phyloP scores from a whole-genome alignment of 1,140 invertebrate species.

The Sogatella furcifera region DNA sequence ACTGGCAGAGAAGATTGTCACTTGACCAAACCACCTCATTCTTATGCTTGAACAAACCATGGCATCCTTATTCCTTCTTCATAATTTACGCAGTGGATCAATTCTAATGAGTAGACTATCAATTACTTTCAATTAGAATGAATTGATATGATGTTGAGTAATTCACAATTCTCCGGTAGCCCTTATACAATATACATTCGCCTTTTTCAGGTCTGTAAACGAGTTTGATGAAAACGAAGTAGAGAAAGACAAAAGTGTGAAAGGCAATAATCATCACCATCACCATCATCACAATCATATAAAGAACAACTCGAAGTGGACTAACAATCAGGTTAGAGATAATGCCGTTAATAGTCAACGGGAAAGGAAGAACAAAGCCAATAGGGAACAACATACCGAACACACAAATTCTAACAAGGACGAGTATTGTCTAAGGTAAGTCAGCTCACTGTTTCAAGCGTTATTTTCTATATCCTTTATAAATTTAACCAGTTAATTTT shows the following conservation, averaged over 20 bases:
- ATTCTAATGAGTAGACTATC: too few relatives aligned
- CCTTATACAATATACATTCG: too few relatives aligned
- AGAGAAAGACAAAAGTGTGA: constrained; percentile 42
- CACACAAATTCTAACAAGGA: constrained; percentile 43
- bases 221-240: constrained; percentile 42
- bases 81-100: too few relatives aligned
- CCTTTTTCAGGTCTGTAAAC: constrained; percentile 36
- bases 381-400: constrained; percentile 38
- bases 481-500: too few relatives aligned
- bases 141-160: too few relatives aligned
- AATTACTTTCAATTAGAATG: too few relatives aligned
- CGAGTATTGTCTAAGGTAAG: constrained; percentile 46
- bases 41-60: too few relatives aligned
- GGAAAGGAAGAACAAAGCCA: constrained; percentile 46
- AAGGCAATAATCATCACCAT: constrained; percentile 27
- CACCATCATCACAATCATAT: constrained; percentile 10
- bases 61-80: too few relatives aligned
- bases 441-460: neutral
- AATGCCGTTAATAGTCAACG: constrained; percentile 43
- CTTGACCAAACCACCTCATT: too few relatives aligned
- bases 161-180: too few relatives aligned
- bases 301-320: constrained; percentile 32
- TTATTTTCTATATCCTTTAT: too few relatives aligned
- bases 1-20: too few relatives aligned
- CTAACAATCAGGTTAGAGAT: constrained; percentile 35